Percentiles rank a stretch among this genome's conserved stretches.
Evolutionary conservation across 2,797 vertebrate species (phyloP).

Genomic region (Cuniculus paca): DNA sequence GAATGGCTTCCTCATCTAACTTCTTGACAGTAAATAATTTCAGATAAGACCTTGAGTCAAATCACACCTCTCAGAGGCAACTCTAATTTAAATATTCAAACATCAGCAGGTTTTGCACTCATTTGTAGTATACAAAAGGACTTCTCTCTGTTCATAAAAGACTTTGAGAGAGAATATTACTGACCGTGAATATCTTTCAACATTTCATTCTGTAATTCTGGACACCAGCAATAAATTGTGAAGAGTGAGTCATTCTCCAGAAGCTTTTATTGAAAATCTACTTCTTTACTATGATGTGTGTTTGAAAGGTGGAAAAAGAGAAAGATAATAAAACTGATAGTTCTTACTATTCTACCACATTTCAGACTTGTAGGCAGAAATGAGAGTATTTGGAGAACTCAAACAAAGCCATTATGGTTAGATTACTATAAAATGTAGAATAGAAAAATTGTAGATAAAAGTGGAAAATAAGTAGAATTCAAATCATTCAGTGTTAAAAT

Average conservation of each 20-base stretch:
- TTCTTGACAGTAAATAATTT: constrained; percentile 50
- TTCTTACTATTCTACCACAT: neutral
- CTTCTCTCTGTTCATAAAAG: neutral
- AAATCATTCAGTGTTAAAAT: neutral
- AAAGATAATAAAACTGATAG: neutral
- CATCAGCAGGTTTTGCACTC: constrained; percentile 52
- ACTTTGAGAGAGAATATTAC: neutral
- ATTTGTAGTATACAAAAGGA: constrained; percentile 35
- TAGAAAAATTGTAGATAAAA: neutral
- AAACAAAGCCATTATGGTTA: neutral
- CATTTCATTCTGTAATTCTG: neutral
- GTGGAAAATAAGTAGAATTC: neutral
- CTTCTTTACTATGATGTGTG: neutral
- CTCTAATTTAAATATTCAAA: constrained; percentile 66
- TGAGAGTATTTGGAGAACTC: neutral
- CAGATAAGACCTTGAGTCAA: constrained; percentile 39
- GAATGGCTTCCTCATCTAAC: constrained; percentile 30
- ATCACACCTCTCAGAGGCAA: neutral
- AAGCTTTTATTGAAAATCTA: constrained; percentile 7
- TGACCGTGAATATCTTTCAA: constrained; percentile 42
- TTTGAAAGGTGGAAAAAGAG: neutral
- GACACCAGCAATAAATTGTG: neutral
- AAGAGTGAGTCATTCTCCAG: neutral
- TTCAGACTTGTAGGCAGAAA: neutral
- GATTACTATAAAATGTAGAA: neutral